Conservation (phyloP, 2,888 invertebrate species). For the Caenorhabditis panamensis region DNA sequence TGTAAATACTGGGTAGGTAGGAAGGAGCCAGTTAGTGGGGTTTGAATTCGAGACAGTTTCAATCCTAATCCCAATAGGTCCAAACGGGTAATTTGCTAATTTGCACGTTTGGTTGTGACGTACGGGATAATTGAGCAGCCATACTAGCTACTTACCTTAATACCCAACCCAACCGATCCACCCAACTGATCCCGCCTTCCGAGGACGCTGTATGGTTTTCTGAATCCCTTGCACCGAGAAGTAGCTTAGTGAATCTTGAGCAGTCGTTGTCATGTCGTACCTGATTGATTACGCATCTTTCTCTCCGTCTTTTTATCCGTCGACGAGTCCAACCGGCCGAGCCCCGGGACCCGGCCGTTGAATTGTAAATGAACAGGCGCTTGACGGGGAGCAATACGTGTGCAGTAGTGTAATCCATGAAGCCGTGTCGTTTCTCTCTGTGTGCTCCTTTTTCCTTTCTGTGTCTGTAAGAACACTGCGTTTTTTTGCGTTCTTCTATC, state of each 20-base stretch:
- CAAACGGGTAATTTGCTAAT: constrained; percentile 21
- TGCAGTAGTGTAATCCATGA: constrained; percentile 56
- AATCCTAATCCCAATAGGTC: neutral
- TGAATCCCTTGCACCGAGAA: too few species aligned
- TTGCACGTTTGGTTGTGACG: neutral
- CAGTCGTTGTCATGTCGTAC: constrained; percentile 18
- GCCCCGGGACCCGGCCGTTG: constrained; percentile 19
- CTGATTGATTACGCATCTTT: constrained; percentile 45
- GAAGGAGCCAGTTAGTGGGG: neutral
- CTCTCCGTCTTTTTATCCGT: constrained; percentile 16
- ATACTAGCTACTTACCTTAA: neutral
- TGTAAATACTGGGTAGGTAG: neutral
- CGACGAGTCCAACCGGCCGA: constrained; percentile 10
- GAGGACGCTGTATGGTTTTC: too few species aligned
- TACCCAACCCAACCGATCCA: neutral
- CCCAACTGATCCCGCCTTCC: too few species aligned
- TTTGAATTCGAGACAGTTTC: too few species aligned
- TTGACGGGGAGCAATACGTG: constrained; percentile 29
- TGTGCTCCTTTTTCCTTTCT: constrained; percentile 2
- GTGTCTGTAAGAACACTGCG: constrained; percentile 25
- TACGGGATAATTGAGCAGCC: neutral
- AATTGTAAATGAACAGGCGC: constrained; percentile 64
- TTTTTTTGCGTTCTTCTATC: constrained; percentile 12
- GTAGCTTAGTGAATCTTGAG: neutral
- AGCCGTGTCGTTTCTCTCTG: constrained; percentile 43